Evolutionary conservation across 2,888 invertebrate genomes (phyloP), one percentile per base, ranked within the genome.

Genomic region (Troides aeacus): DNA sequence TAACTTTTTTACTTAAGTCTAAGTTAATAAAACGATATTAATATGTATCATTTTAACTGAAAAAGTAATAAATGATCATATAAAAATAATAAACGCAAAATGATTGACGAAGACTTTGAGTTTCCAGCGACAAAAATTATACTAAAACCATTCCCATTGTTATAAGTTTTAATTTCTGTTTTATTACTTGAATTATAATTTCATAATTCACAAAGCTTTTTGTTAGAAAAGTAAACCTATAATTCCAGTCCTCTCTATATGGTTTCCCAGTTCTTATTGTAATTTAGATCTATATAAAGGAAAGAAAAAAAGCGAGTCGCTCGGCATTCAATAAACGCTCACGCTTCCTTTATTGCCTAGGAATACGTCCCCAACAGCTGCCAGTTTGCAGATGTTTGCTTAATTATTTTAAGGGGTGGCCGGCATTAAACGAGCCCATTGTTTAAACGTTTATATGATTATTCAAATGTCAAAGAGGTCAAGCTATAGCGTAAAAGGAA

Each of bases 321-420:
- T 79, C 74, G 77, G 78, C 75, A 80, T 82, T 84, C 81, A 80
- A 81, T 79, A 81, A 83, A 76, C 78, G 78, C 72, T 72, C 76
- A 73, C 73, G 77, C 79, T 84, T 87, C 86, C 84, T 83, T 86
- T 86, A 84, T 82, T 83, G 78, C 83, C 77, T 77, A 72, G 80
- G 77, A 84, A 82, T 81, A 82, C 79, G 81, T 78, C 78, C 70
- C 59, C 78, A 73, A 78, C 87, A 85, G 84, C 87, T 86, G 87
- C 82, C 77, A 68, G 68, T 64, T 71, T 73, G 81, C 85, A 86
- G 85, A 83, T 85, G 86, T 77, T 78, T 74, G 77, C 71, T 79
- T 81, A 84, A 84, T 83, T 84, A 82, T 79, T 78, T 36, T 72
- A 73, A 81, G 74, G 79, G 78, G 77, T 79, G 77, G 78, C 77